Conservation (phyloP, 2,888 invertebrate species). For the Cephus pygmeus region DNA sequence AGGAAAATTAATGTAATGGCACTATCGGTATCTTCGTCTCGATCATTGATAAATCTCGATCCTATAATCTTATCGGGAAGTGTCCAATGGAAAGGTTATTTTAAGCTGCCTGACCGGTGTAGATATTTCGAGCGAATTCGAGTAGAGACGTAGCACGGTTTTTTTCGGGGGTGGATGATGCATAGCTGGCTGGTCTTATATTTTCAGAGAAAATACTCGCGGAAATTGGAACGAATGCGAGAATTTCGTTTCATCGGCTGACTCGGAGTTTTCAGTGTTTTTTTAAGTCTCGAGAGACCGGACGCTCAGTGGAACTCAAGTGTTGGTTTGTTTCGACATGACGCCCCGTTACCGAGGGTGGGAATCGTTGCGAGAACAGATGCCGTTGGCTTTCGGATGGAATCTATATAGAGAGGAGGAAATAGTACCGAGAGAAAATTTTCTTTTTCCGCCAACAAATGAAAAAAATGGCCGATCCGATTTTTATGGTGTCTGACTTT, state of each 20-base stretch:
- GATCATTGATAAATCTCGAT: neutral
- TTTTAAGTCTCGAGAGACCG: constrained; percentile 25
- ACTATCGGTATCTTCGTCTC: neutral
- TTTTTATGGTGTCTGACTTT: neutral
- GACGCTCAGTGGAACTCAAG: neutral
- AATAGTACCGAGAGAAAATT: neutral
- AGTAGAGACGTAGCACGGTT: neutral
- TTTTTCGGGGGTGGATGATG: neutral
- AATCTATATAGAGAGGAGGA: neutral
- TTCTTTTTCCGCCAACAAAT: neutral
- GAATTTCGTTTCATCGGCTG: constrained; percentile 19
- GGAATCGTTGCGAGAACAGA: neutral
- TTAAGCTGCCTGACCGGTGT: neutral
- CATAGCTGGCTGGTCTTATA: neutral
- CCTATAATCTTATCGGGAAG: neutral
- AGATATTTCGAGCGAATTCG: neutral
- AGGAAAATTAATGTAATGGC: neutral
- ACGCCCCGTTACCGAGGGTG: neutral
- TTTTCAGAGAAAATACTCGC: constrained; percentile 42
- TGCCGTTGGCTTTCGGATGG: neutral
- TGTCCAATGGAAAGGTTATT: neutral
- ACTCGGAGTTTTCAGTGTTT: constrained; percentile 25
- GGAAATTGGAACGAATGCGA: constrained; percentile 36
- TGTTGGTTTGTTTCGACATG: neutral
- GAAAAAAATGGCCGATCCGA: neutral